A percentile compares a stretch with the other conserved stretches of the same genome.
Conservation (phyloP, 2,797 vertebrate genomes). For the Knipowitschia caucasica region DNA sequence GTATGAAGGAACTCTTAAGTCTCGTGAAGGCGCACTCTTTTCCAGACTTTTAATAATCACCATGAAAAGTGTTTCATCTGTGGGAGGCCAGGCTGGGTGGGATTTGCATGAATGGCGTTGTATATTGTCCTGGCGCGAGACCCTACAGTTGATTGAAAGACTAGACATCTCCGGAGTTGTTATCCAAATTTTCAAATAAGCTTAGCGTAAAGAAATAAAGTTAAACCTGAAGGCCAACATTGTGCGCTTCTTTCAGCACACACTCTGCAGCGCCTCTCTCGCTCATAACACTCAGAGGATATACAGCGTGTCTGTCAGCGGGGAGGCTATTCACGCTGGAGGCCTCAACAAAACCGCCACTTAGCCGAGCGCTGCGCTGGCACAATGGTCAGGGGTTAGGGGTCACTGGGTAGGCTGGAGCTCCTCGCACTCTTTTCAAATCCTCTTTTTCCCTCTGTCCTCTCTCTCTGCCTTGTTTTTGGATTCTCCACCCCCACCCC, state of each 20-base stretch:
- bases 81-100: constrained; percentile 44
- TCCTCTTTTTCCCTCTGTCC: constrained; percentile 80
- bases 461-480: constrained; percentile 74
- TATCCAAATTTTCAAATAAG: constrained; percentile 8
- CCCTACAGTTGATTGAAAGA: constrained; percentile 2
- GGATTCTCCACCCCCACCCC: constrained; percentile 62
- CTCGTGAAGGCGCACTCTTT: constrained; percentile 46
- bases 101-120: constrained; percentile 6
- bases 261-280: constrained; percentile 48
- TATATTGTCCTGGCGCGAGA: constrained; percentile 6
- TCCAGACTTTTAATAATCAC: constrained; percentile 60
- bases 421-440: constrained; percentile 85
- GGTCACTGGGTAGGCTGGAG: constrained; percentile 86
- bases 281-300: constrained; percentile 71
- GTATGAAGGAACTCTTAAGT: constrained; percentile 68
- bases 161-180: neutral
- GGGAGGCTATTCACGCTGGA: constrained; percentile 82
- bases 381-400: constrained; percentile 89
- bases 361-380: constrained; percentile 85
- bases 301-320: constrained; percentile 94
- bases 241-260: constrained; percentile 43
- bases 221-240: constrained; percentile 31
- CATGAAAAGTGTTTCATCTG: constrained; percentile 67
- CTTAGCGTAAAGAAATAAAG: constrained; percentile 4
- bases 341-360: constrained; percentile 88